Evolutionary conservation across 2,888 invertebrate genomes (phyloP).

Genomic region (Acleris holmiana): DNA sequence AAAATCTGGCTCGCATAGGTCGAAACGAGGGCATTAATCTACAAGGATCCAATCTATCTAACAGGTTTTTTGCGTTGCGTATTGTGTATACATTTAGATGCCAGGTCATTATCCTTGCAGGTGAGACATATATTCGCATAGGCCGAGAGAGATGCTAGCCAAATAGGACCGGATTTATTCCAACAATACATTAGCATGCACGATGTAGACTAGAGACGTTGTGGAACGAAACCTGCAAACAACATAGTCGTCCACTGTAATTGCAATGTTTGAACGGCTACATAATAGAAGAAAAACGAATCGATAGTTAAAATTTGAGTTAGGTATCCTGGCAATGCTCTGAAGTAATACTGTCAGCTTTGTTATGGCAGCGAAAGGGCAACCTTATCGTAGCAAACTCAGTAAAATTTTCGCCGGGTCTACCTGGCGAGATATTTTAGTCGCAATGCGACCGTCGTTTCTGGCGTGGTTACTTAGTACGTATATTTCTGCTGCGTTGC

Average conservation of each 20-base stretch:
- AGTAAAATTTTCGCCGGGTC: conserved; percentile 13
- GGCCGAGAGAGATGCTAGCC: not conserved
- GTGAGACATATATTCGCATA: conserved; percentile 18
- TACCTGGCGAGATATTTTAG: conserved; percentile 24
- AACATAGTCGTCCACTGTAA: conserved; percentile 1
- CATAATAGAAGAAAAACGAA: conserved; percentile 16
- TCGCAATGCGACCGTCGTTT: conserved; percentile 21
- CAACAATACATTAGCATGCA: conserved; percentile 15
- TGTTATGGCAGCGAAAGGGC: conserved; percentile 10
- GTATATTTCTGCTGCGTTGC: conserved; percentile 9
- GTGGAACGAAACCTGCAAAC: conserved; percentile 14
- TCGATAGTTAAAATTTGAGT: conserved; percentile 14
- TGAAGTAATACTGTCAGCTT: conserved; percentile 7
- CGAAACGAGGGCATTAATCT: conserved; percentile 31
- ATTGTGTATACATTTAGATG: conserved; percentile 23
- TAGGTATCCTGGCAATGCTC: conserved; percentile 11
- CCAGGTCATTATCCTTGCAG: conserved; percentile 30
- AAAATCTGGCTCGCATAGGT: conserved; percentile 28
- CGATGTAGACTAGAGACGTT: conserved; percentile 3
- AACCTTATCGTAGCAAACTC: conserved; percentile 8
- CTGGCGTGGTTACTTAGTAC: conserved; percentile 1
- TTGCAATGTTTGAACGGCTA: conserved; percentile 14
- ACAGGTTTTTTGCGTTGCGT: conserved; percentile 28
- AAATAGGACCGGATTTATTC: conserved; percentile 27
- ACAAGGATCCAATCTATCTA: conserved; percentile 23